Conservation (phyloP, 2,113 vertebrate species). For the Thymallus thymallus region DNA sequence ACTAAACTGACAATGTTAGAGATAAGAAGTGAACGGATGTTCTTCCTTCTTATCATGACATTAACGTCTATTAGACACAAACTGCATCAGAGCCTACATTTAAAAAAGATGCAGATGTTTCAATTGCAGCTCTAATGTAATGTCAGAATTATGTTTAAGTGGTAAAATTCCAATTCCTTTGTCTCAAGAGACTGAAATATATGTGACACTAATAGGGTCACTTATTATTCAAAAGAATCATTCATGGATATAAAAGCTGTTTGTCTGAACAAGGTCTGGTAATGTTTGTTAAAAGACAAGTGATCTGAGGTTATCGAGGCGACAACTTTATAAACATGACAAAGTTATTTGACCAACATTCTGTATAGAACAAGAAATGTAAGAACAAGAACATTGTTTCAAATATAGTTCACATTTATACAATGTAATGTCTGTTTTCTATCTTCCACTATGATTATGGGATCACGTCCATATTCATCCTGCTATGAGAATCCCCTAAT, state of each 20-base stretch:
- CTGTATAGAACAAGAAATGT: background rate
- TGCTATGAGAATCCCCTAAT: conserved; percentile 46
- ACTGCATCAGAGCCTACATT: background rate
- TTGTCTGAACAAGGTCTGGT: too few relatives aligned
- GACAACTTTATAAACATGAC: background rate
- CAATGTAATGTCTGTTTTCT: background rate
- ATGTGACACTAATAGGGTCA: background rate
- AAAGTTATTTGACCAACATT: background rate
- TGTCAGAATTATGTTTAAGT: background rate
- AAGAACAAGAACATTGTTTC: conserved; percentile 9
- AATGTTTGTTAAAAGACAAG: too few relatives aligned
- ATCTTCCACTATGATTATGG: conserved; percentile 13
- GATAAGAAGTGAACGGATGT: conserved; percentile 3
- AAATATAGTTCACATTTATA: conserved; percentile 18
- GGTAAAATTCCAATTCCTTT: background rate
- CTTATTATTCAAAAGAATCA: background rate
- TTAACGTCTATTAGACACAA: background rate
- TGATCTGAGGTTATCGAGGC: background rate
- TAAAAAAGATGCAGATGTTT: background rate
- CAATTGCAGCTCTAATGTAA: background rate
- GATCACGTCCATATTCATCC: conserved; percentile 26
- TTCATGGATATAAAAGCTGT: too few relatives aligned
- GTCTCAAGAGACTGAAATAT: background rate
- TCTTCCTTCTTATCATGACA: background rate
- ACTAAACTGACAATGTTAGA: conserved; percentile 20